A percentile compares a stretch with the other conserved stretches of the same genome.
These are phyloP conservation scores for Sinotaia quadrata DNA, from an alignment of 2,888 invertebrate genomes.

Conservation along the genomic window DNA sequence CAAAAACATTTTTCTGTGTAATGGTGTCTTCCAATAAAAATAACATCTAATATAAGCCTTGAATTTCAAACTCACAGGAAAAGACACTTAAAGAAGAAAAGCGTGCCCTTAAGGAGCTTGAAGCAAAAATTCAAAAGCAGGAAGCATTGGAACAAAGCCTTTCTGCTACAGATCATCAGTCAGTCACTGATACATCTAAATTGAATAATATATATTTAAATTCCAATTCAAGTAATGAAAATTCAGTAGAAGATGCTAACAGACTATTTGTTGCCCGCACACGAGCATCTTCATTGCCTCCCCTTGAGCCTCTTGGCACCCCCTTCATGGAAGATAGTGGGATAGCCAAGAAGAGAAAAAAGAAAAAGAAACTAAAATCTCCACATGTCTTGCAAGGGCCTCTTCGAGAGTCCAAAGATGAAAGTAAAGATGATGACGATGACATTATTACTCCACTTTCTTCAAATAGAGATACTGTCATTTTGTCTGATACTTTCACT, in stretches of 20 bases:
- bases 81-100: slow-evolving; percentile 47
- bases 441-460: slow-evolving; percentile 16
- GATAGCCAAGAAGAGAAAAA: slow-evolving; percentile 29
- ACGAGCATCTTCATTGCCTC: slow-evolving; percentile 24
- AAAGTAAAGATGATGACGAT: slow-evolving; percentile 24
- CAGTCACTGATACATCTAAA: neutral
- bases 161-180: neutral
- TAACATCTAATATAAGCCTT: too few species aligned
- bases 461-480: slow-evolving; percentile 27
- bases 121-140: slow-evolving; percentile 6
- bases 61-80: slow-evolving; percentile 38
- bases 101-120: slow-evolving; percentile 44
- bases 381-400: neutral
- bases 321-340: slow-evolving; percentile 26
- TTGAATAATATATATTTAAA: neutral
- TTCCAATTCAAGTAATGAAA: neutral
- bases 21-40: too few species aligned
- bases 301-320: slow-evolving; percentile 49
- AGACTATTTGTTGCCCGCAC: slow-evolving; percentile 13
- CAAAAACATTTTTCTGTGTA: too few species aligned
- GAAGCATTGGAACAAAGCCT: neutral
- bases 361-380: slow-evolving; percentile 10
- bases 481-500: slow-evolving; percentile 6
- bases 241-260: neutral
- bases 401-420: slow-evolving; percentile 30